Evolutionary conservation across 2,888 invertebrate genomes (phyloP), one percentile per base, ranked within the genome.

Genomic region (Ligdia adustata): DNA sequence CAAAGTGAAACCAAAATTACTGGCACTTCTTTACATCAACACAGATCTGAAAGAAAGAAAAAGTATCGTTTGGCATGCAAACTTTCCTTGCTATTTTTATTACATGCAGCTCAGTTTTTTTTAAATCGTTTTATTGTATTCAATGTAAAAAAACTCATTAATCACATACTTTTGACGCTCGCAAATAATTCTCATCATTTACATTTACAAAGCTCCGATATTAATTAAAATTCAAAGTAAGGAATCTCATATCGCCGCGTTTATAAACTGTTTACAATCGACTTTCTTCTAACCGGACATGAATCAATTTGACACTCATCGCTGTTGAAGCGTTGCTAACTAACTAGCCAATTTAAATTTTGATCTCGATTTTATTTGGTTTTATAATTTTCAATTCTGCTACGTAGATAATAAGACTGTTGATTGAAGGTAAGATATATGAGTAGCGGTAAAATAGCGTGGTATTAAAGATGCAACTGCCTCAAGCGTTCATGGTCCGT

Each of bases 241-340:
- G n/a, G n/a, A n/a, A n/a, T n/a, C 16, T 4, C 6, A 32, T 41
- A 26, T 35, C 35, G 15, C 40, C 14, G 20, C 22, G 32, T 9
- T 43, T 16, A 31, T 38, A 28, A 43, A 40, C 26, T 18, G 26
- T 29, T 11, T 27, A 9, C 43, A 12, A 42, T 42, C 49, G 34
- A 52, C 59, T 62, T 62, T 60, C 62, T 57, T 55, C 44, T 15
- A 52, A 55, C 52, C 63, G 63, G 63, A 63, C 54, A 37, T 41
- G 43, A 57, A 53, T 52, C 61, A 40, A 54, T 56, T 56, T 54
- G 61, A 60, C 63, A 62, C 55, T 42, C 43, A 63, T 62, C 50
- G 54, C 52, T 50, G 48, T 55, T 58, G 28, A 52, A 60, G 51
- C 58, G 54, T 29, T 14, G 41, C 62, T 60, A 62, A 62, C 52